Base-by-base conservation (phyloP, 2,113 vertebrate genomes). In the Channa maculata region DNA sequence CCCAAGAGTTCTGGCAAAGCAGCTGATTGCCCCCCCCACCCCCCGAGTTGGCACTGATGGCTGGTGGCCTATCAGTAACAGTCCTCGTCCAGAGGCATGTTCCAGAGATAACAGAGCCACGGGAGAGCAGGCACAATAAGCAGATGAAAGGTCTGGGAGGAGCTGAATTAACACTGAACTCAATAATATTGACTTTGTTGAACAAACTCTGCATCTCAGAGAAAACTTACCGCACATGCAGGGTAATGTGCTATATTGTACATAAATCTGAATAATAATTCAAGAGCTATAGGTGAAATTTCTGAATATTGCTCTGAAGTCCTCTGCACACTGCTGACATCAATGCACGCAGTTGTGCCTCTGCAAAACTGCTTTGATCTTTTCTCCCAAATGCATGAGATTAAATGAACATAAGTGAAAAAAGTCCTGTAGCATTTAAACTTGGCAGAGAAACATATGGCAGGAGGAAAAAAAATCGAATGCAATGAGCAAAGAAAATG, bases 81-180 rank as follows among this genome's bases (percentile, higher is more conserved):
- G 71, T 52, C 38, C 65, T 78, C 1, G 43, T 79, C 81, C 65
- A n/a, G 80, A 85, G 75, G 79, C 88, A 8, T 77, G 77, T 87
- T 87, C 77, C 71, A 75, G 63, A 77, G 86, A 91, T 88, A 90
- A 89, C 58, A 65, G 67, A 55, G 5, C 81, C 78, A 46, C 69
- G 14, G 53, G 80, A 73, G 69, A 79, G 66, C 38, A 5, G 77
- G 2, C 37, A 75, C 65, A 84, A 60, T 73, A 77, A 84, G 72
- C 77, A 79, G 82, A 84, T 78, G 65, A 81, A 74, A 68, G 55
- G 61, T 53, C 75, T 59, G 61, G 54, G 71, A 79, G 78, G 69
- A 76, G 82, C 62, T 71, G 63, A 77, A 84, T 76, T 72, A 79
- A 84, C 71, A 87, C 46, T 44, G 14, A 54, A 52, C 14, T 77